Base-by-base conservation (phyloP, 1,140 invertebrate genomes). In the Phymorhynchus buccinoides region DNA sequence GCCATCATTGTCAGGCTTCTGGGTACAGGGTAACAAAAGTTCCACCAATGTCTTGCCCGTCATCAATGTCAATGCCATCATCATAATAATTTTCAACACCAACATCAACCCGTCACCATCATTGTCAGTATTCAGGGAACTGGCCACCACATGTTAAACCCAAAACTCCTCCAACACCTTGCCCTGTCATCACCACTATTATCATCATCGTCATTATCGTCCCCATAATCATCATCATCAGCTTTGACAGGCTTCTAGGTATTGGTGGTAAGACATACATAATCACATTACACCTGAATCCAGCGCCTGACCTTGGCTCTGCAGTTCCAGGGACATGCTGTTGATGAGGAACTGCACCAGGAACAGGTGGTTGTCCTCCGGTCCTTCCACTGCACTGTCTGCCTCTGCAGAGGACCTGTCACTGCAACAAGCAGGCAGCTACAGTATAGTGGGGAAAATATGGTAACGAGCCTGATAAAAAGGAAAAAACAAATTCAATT, bases 281-380 rank as follows among this genome's bases (percentile, higher is more conserved):
- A n/a, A n/a, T n/a, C n/a, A n/a, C n/a, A n/a, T n/a, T n/a, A n/a
- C n/a, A n/a, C n/a, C n/a, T n/a, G n/a, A n/a, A n/a, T n/a, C n/a
- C n/a, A n/a, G n/a, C n/a, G n/a, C n/a, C 75, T 75, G 89, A 93
- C 93, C 93, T 92, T 92, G 88, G 85, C 93, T 94, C 73, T 94
- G 92, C 6, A 95, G 95, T 94, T 98, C 97, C 7, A 98, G 94
- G 0, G 96, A 96, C 94, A 98, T 95, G 89, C 97, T 96, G 89
- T 97, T 96, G 88, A 98, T 96, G 1, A 96, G 95, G 93, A 99
- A 98, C 92, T 98, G 96, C 73, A 97, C 94, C 92, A 97, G 95
- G 82, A 98, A 94, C 1, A 97, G 94, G 86, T 96, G 85, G 62
- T 89, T 89, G 39, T 90, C 85, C 41, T 86, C 88, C 44, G 81